Evolutionary conservation across 2,797 vertebrate species (phyloP).

Genomic region (Thripadectes ignobilis): DNA sequence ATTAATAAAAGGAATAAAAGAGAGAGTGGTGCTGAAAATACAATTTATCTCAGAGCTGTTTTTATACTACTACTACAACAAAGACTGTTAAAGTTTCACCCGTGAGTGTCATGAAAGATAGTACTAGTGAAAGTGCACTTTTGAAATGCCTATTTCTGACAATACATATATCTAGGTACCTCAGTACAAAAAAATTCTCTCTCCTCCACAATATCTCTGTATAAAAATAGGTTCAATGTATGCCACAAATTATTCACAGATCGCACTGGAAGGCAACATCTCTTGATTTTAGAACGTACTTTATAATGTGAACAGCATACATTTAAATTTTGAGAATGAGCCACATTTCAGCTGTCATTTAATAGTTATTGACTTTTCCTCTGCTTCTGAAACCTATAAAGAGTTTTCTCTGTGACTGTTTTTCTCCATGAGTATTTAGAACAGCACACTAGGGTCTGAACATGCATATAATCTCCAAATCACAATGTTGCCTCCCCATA

Average conservation of each 20-base stretch:
- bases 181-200: not conserved
- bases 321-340: not conserved
- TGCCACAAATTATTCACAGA: not conserved
- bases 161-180: not conserved
- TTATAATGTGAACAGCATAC: not conserved
- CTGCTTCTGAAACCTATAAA: not conserved
- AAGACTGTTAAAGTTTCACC: not conserved
- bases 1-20: not conserved
- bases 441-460: not conserved
- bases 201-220: not conserved
- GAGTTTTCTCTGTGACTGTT: not conserved
- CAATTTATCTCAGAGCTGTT: not conserved
- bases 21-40: not conserved
- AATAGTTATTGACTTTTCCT: not conserved
- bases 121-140: not conserved
- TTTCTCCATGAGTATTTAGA: not conserved
- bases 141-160: not conserved
- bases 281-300: not conserved
- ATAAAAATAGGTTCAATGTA: not conserved
- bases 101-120: not conserved
- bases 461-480: not conserved
- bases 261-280: not conserved
- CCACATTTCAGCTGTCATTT: not conserved
- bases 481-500: not conserved
- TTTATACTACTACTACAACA: not conserved